These are phyloP conservation scores for Ictalurus punctatus DNA, from an alignment of 2,113 vertebrate genomes.

Conservation along the genomic window DNA sequence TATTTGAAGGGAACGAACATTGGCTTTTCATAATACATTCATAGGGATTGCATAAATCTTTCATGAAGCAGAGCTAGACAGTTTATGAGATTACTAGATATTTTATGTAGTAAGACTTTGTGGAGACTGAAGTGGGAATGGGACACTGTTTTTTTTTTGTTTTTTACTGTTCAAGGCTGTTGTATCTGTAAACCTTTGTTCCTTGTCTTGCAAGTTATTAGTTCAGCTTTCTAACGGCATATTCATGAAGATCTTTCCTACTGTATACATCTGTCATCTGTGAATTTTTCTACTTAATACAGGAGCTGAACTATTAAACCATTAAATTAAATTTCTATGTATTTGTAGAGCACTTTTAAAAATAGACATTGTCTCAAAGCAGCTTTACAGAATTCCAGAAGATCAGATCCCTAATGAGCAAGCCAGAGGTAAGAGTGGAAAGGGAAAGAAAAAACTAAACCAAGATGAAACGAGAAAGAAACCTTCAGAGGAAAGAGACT, in stretches of 20 bases:
- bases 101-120: constrained; percentile 10
- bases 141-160: too few species aligned
- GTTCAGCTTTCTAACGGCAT: not conserved
- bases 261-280: not conserved
- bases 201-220: not conserved
- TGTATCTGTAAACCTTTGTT: not conserved
- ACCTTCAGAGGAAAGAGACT: not conserved
- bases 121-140: not conserved
- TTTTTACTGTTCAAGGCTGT: not conserved
- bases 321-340: not conserved
- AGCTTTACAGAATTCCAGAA: not conserved
- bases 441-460: not conserved
- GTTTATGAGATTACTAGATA: not conserved
- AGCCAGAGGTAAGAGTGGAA: not conserved
- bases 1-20: not conserved
- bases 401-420: not conserved
- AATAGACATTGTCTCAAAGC: not conserved
- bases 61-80: not conserved
- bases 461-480: not conserved
- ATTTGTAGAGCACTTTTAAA: not conserved
- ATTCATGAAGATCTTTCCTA: not conserved
- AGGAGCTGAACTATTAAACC: not conserved
- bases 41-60: not conserved
- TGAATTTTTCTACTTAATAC: not conserved
- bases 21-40: not conserved